Evolutionary conservation across 2,888 invertebrate genomes (phyloP).

Genomic region (Odontocolon sp.): DNA sequence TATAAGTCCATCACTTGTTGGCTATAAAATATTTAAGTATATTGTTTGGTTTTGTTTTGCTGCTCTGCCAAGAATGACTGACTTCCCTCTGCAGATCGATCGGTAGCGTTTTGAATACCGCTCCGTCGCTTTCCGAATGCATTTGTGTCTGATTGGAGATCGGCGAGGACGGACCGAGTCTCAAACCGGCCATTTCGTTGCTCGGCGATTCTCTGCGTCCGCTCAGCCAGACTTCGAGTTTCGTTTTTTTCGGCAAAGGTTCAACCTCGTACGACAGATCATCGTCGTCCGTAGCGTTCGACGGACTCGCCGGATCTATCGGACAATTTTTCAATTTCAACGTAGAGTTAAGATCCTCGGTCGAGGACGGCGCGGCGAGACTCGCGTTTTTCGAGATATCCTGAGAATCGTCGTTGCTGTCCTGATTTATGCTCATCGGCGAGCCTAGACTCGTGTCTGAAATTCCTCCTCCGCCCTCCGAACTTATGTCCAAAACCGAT

Average conservation of each 20-base stretch:
- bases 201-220: conserved; percentile 81
- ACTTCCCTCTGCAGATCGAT: conserved; percentile 88
- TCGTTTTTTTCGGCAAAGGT: conserved; percentile 89
- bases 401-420: conserved; percentile 77
- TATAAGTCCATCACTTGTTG: conserved; percentile 75
- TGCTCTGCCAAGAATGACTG: conserved; percentile 74
- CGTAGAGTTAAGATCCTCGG: conserved; percentile 37
- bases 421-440: conserved; percentile 78
- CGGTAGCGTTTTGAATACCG: conserved; percentile 86
- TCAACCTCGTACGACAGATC: conserved; percentile 83
- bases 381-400: conserved; percentile 65
- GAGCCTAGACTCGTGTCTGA: conserved; percentile 80
- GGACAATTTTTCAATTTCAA: not conserved
- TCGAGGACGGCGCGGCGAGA: no score
- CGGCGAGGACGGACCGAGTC: conserved; percentile 74
- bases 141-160: conserved; percentile 71
- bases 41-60: conserved; percentile 78
- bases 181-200: conserved; percentile 77
- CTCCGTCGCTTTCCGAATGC: conserved; percentile 84
- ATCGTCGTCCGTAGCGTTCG: conserved; percentile 70
- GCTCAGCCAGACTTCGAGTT: conserved; percentile 81
- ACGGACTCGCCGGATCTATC: conserved; percentile 60
- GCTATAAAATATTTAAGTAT: conserved; percentile 79
- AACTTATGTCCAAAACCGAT: conserved; percentile 82
- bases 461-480: conserved; percentile 71